Conservation (phyloP, 1,140 invertebrate species). For the Hormaphis cornu region DNA sequence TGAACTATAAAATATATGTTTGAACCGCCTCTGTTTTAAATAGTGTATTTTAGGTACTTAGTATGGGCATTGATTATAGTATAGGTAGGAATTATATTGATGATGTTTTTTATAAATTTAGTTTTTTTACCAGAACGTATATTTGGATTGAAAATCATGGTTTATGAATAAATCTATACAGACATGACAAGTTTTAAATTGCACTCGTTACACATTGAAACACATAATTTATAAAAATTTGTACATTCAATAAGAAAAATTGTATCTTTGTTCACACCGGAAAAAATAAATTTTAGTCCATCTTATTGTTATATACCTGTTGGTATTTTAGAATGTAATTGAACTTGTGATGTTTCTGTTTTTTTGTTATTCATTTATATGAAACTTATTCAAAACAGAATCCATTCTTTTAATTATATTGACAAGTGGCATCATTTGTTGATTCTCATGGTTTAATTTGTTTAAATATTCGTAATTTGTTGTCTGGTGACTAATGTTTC, state of each 20-base stretch:
- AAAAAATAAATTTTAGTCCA: background rate
- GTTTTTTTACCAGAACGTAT: too few species aligned
- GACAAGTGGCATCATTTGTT: background rate
- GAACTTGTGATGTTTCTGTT: background rate
- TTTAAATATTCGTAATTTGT: background rate
- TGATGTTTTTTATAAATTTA: too few species aligned
- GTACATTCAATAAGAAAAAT: background rate
- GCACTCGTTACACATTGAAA: background rate
- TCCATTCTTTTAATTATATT: conserved; percentile 11
- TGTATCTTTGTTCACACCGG: background rate
- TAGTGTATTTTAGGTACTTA: too few species aligned
- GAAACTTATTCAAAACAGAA: background rate
- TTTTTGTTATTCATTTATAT: background rate
- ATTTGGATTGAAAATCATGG: too few species aligned
- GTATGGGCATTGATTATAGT: too few species aligned
- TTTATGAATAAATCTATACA: too few species aligned
- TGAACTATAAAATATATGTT: too few species aligned
- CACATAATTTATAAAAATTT: background rate
- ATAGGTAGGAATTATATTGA: too few species aligned
- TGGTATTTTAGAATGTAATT: too few species aligned
- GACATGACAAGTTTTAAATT: too few species aligned
- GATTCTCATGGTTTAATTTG: background rate
- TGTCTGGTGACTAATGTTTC: background rate
- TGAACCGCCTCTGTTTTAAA: too few species aligned
- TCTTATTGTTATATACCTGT: background rate